Evolutionary conservation across 2,888 invertebrate species (phyloP), one percentile per base, ranked within the genome.

Genomic region (Iselma pallidipennis): DNA sequence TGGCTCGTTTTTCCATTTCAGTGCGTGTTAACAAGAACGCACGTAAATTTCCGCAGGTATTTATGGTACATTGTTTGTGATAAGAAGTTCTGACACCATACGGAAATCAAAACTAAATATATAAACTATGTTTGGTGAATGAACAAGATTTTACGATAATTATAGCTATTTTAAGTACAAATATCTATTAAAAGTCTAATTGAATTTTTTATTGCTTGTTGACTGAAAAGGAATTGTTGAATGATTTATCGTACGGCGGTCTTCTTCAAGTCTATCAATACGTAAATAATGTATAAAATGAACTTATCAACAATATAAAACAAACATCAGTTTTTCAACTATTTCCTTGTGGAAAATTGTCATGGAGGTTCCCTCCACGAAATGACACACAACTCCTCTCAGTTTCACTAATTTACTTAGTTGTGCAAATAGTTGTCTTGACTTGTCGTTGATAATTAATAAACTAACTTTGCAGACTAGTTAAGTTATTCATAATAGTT

Each of bases 1-100:
- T 51, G 14, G 25, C 14, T 23, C 28, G 23, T 10, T n/a, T n/a
- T 50, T 54, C 42, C 31, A 55, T 53, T 57, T 53, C 42, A 21
- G 50, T 61, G 61, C 61, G 61, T 61, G 61, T 49, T 57, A 61
- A 57, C 54, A 55, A 31, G 31, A 19, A 57, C 61, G 45, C 52
- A 48, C 31, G 50, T 57, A 42, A 57, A 54, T 49, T 57, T 49
- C 56, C 14, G 14, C 14, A 25, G 33, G 31, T 45, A 53, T 59
- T 59, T 59, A 55, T 51, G 49, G 56, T 16, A 56, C 48, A 51
- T 23, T 28, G 16, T 25, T 21, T 52, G n/a, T n/a, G 61, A 61
- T 61, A 61, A 61, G 56, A 33, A 48, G 48, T 49, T 61, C 49
- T 49, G 12, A 53, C 52, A 53, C 49, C 42, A 50, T 51, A 42